Evolutionary conservation across 2,797 vertebrate genomes (phyloP).

Genomic region (Acropternis orthonyx): DNA sequence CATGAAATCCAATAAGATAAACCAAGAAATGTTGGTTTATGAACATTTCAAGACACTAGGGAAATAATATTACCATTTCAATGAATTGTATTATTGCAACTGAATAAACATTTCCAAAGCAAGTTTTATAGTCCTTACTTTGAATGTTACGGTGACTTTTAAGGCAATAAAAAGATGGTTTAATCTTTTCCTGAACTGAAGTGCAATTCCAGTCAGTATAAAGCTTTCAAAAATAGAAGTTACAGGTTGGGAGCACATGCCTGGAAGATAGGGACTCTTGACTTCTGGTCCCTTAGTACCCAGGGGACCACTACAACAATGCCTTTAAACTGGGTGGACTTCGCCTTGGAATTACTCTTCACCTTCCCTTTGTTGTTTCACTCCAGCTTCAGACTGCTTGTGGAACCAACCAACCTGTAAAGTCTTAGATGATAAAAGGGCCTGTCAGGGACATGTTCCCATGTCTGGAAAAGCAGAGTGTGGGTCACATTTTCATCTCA

Average conservation of each 20-base stretch:
- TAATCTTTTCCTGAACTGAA: neutral
- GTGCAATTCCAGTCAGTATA: neutral
- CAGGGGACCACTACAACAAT: neutral
- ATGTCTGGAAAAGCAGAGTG: neutral
- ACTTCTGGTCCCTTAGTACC: neutral
- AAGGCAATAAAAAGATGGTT: conserved; percentile 32
- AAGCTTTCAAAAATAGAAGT: conserved; percentile 16
- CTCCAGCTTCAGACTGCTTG: neutral
- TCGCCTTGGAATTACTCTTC: neutral
- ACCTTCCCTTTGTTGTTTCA: neutral
- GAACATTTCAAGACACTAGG: conserved; percentile 29
- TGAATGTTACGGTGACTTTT: conserved; percentile 26
- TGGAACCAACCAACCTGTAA: neutral
- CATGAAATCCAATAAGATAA: conserved; percentile 63
- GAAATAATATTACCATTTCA: conserved; percentile 39
- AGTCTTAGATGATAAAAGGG: neutral
- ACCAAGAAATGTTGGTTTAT: conserved; percentile 41
- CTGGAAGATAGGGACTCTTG: neutral
- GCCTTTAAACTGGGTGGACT: neutral
- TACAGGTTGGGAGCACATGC: neutral
- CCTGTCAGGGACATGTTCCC: neutral
- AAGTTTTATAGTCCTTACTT: neutral
- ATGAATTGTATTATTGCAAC: conserved; percentile 37
- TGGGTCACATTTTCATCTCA: neutral
- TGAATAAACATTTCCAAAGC: conserved; percentile 55